Conservation (phyloP, 1,140 invertebrate genomes). For the Diabrotica virgifera region DNA sequence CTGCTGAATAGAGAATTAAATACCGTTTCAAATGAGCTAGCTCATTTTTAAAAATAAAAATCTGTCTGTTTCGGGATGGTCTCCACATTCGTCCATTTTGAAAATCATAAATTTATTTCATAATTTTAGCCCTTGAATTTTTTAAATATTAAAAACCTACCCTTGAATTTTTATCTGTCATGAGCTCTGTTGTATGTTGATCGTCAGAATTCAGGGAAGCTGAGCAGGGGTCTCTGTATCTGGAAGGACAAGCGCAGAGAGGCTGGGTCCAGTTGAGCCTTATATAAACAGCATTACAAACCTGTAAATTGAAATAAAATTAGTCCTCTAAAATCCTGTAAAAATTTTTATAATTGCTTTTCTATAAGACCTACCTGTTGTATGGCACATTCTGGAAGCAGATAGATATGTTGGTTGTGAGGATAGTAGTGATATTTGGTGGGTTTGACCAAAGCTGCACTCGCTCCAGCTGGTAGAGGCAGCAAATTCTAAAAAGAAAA, state of each 20-base stretch:
- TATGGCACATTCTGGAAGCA: slow-evolving; percentile 87
- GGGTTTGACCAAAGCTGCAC: slow-evolving; percentile 70
- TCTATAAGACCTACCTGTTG: slow-evolving; percentile 66
- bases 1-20: too few relatives aligned
- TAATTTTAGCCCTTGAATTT: too few relatives aligned
- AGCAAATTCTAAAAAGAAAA: slow-evolving; percentile 65
- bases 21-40: too few relatives aligned
- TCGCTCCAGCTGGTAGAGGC: slow-evolving; percentile 66
- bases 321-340: not conserved
- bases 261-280: slow-evolving; percentile 89
- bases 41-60: too few relatives aligned
- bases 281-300: slow-evolving; percentile 90
- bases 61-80: too few relatives aligned
- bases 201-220: slow-evolving; percentile 85
- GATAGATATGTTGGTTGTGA: slow-evolving; percentile 89
- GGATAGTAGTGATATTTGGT: slow-evolving; percentile 92
- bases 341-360: not conserved
- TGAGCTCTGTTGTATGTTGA: slow-evolving; percentile 84
- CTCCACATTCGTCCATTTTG: too few relatives aligned
- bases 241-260: slow-evolving; percentile 81
- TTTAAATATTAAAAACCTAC: slow-evolving; percentile 51
- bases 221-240: slow-evolving; percentile 86
- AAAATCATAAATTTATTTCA: too few relatives aligned
- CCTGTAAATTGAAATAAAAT: slow-evolving; percentile 53
- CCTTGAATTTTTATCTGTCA: slow-evolving; percentile 77